phyloP scores from a whole-genome alignment of 1,140 invertebrate species.

The Amyelois transitella region DNA sequence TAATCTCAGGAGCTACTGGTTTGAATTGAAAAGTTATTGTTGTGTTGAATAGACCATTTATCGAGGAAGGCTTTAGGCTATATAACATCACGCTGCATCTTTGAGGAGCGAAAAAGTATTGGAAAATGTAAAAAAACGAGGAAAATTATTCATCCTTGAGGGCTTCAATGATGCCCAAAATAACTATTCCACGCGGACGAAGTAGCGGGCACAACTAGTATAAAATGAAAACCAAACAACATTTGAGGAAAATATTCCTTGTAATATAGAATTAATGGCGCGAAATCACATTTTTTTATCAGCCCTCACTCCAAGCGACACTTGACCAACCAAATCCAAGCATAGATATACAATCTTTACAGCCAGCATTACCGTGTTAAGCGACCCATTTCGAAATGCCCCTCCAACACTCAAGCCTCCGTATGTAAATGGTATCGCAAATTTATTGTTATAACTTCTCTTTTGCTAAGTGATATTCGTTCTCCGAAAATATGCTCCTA shows the following conservation, averaged over 20 bases:
- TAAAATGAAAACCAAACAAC: no score
- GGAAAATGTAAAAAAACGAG: no score
- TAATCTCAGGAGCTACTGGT: no score
- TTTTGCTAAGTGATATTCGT: slow-evolving; percentile 68
- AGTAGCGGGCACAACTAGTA: no score
- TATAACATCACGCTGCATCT: no score
- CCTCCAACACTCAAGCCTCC: slow-evolving; percentile 42
- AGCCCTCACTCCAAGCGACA: background rate
- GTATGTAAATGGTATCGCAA: slow-evolving; percentile 65
- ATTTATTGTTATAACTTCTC: slow-evolving; percentile 69
- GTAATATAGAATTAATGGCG: background rate
- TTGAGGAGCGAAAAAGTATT: no score
- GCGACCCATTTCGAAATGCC: slow-evolving; percentile 52
- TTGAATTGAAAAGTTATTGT: no score
- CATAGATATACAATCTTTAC: background rate
- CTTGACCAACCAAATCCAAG: background rate
- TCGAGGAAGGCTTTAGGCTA: no score
- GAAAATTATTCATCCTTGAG: no score
- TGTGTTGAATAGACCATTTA: no score
- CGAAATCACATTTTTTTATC: background rate
- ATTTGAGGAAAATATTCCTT: background rate
- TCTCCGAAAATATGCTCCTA: slow-evolving; percentile 51
- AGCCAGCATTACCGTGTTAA: slow-evolving; percentile 42
- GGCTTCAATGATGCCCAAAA: no score
- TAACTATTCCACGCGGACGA: no score